Evolutionary conservation across 2,797 vertebrate genomes (phyloP).

Genomic region (Falco berigora): DNA sequence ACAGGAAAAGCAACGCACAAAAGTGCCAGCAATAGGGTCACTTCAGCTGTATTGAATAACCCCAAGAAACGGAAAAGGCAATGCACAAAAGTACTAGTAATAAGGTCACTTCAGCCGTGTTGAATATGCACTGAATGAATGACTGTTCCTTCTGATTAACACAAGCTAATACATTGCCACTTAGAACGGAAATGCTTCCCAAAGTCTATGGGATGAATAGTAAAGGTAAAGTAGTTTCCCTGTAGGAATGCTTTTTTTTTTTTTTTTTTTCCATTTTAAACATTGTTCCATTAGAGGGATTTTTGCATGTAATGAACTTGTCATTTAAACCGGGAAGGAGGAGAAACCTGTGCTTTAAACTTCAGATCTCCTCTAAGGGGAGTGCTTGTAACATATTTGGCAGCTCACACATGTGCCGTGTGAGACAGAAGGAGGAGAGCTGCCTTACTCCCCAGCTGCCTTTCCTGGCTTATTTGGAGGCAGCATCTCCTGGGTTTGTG

Average conservation of each 20-base stretch:
- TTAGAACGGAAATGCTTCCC: neutral
- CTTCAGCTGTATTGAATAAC: slow-evolving; percentile 7
- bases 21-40: neutral
- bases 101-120: slow-evolving; percentile 12
- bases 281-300: neutral
- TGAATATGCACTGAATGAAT: neutral
- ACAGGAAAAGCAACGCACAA: slow-evolving; percentile 44
- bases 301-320: neutral
- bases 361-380: slow-evolving; percentile 39
- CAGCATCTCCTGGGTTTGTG: neutral
- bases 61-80: slow-evolving; percentile 37
- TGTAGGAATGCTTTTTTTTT: neutral
- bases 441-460: neutral
- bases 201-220: neutral
- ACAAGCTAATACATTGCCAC: neutral
- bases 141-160: neutral
- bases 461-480: neutral
- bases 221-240: neutral
- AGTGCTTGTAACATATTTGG: slow-evolving; percentile 23
- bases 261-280: neutral
- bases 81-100: neutral
- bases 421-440: neutral
- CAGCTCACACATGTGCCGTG: neutral
- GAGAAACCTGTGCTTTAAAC: neutral
- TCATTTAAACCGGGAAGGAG: neutral